Conservation (phyloP, 92 coral and sea anemone genomes). For the Phenganax marumi region DNA sequence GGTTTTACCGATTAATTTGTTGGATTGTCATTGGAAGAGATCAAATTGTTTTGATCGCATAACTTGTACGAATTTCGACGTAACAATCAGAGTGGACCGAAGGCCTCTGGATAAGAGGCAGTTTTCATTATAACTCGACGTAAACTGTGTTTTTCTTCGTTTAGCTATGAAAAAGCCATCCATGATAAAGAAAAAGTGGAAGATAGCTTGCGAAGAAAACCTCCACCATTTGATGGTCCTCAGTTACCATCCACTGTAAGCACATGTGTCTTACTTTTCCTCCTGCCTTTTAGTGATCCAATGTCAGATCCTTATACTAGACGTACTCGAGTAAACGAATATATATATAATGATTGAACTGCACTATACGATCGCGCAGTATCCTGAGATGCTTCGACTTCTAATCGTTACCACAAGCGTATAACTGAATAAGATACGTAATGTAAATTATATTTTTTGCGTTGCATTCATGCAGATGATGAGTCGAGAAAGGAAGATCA, state of each 20-base stretch:
- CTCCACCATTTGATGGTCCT: constrained; percentile 82
- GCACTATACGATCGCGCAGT: no score
- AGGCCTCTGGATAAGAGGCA: not conserved
- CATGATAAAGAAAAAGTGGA: constrained; percentile 73
- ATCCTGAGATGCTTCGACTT: not conserved
- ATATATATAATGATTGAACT: not conserved
- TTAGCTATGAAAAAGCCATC: constrained; percentile 81
- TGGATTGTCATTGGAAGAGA: no score
- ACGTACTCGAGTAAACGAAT: not conserved
- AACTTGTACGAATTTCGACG: not conserved
- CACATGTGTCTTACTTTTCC: not conserved
- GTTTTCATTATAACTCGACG: not conserved
- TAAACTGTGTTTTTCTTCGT: not conserved
- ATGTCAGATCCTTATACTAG: not conserved
- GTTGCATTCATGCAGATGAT: constrained; percentile 67
- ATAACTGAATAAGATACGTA: not conserved
- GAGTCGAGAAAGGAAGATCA: constrained; percentile 84
- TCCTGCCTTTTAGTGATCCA: not conserved
- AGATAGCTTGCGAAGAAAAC: constrained; percentile 79
- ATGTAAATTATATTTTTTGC: not conserved
- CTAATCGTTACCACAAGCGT: not conserved
- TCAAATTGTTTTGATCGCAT: not conserved
- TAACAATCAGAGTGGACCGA: not conserved
- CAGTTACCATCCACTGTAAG: constrained; percentile 79
- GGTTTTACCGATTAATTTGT: no score